These are phyloP conservation scores for Cotesia vestalis DNA, from an alignment of 1,140 invertebrate species.

Conservation along the genomic window DNA sequence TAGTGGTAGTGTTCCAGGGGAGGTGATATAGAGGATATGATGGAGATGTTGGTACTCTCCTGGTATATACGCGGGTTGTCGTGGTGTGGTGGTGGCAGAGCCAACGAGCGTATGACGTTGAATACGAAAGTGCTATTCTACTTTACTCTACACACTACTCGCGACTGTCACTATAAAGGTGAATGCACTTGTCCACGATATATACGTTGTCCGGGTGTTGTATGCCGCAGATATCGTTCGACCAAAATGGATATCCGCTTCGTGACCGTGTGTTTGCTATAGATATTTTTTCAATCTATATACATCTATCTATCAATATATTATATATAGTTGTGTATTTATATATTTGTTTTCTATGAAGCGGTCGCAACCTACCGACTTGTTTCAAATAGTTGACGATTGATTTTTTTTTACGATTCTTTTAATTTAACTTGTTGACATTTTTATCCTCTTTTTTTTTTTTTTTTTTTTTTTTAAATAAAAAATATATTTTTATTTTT, in stretches of 20 bases:
- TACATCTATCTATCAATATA: neutral
- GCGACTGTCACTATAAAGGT: conserved; percentile 30
- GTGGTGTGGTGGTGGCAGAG: conserved; percentile 18
- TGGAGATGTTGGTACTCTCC: too few species aligned
- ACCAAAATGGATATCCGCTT: conserved; percentile 37
- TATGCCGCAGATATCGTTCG: conserved; percentile 24
- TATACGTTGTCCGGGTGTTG: conserved; percentile 31
- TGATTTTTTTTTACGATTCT: conserved; percentile 27
- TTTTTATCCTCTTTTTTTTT: neutral
- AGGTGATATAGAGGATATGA: conserved; percentile 3
- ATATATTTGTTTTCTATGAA: conserved; percentile 1
- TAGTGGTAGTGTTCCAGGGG: neutral
- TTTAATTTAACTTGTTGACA: conserved; percentile 11
- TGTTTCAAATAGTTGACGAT: conserved; percentile 25
- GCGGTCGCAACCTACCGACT: conserved; percentile 19
- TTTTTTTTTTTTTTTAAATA: too few species aligned
- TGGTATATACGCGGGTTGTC: neutral
- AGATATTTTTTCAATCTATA: too few species aligned
- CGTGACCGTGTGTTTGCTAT: conserved; percentile 24
- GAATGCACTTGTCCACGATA: conserved; percentile 41
- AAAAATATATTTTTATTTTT: too few species aligned
- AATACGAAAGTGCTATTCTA: conserved; percentile 38
- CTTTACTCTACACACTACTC: conserved; percentile 2
- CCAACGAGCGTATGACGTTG: conserved; percentile 30
- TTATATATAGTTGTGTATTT: neutral